Base-by-base conservation (phyloP, 1,140 invertebrate genomes). In the Solen grandis region DNA sequence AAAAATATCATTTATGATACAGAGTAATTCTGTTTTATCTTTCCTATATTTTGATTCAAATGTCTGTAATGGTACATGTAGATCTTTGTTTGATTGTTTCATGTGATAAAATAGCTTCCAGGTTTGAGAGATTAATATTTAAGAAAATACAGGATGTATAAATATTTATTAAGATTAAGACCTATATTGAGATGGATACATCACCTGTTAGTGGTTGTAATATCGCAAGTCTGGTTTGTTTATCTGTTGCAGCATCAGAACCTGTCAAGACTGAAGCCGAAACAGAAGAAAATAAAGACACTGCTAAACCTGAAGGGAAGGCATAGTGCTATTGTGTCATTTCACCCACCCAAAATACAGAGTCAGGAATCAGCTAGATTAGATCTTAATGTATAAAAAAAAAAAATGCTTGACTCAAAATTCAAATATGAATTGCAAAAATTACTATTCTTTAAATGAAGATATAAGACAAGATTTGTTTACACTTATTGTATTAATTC, bases 231-330 rank as follows among this genome's bases (percentile, higher is more conserved):
- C 31, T 72, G 10, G 27, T 38, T 22, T 50, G n/a, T 29, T 46
- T 63, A 35, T 57, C 16, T 35, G 5, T 75, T 75, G 1, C 46
- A 75, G 59, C 57, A 31, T 50, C 38, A 27, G 73, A 75, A 14
- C 13, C 73, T 16, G 25, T 57, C 16, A 60, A 60, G 29, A 0
- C 70, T 0, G 70, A 74, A 36, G 35, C 33, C 41, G 22, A 55
- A 36, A 13, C 60, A 33, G 73, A 75, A 19, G 73, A 75, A 75
- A 75, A 31, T 35, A 75, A 75, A 63, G 73, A 75, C 5, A 25
- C 73, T 19, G 14, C 59, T 35, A 75, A 75, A 65, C 29, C 73
- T 35, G 73, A 75, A 5, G 73, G 65, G 22, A 75, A 75, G 35
- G 33, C 59, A 22, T 52, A n/a, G n/a, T n/a, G n/a, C n/a, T n/a